Evolutionary conservation across 2,797 vertebrate species (phyloP), one percentile per base, ranked within the genome.

Genomic region (Jordanella pulchra): DNA sequence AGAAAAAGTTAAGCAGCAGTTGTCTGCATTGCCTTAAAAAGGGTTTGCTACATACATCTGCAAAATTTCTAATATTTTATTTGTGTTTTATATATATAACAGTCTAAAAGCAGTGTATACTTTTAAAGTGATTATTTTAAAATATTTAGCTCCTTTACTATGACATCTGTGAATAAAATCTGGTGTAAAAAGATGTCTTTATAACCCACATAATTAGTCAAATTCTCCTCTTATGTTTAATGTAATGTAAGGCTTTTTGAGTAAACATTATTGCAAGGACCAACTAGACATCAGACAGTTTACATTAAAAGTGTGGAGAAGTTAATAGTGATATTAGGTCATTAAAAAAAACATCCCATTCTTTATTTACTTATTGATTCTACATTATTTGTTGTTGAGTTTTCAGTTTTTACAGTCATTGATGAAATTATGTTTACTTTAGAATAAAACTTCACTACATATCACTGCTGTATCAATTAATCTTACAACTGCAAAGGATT

Each of bases 1-100:
- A 75, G 54, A 61, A 85, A 68, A 78, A 72, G 54, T 84, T 81
- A 78, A 72, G 47, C 68, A 81, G 80, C 54, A 73, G 69, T 44
- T 75, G 54, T 64, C 72, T 27, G 77, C 71, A 65, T 71, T 71
- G 12, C 25, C 76, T 45, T 45, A 39, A 70, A 84, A 72, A 44
- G 15, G 60, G 42, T 15, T 42, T 63, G 39, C 60, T 25, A 25
- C 23, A 23, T 42, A 25, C 23, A 63, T 63, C 23, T 30, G 60
- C 39, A 64, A 64, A 9, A 1, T 7, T 39, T 6, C 7, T 35
- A 15, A 23, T 44, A 27, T 27, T 64, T 44, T 64, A 25, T 64
- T 42, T 23, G 60, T 15, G 23, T 25, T 25, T n/a, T 42, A n/a
- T 35, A 23, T 39, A 23, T 39, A 39, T n/a, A 32, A 39, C 10